Evolutionary conservation across 2,797 vertebrate genomes (phyloP).

Genomic region (Urosaurus nigricauda): DNA sequence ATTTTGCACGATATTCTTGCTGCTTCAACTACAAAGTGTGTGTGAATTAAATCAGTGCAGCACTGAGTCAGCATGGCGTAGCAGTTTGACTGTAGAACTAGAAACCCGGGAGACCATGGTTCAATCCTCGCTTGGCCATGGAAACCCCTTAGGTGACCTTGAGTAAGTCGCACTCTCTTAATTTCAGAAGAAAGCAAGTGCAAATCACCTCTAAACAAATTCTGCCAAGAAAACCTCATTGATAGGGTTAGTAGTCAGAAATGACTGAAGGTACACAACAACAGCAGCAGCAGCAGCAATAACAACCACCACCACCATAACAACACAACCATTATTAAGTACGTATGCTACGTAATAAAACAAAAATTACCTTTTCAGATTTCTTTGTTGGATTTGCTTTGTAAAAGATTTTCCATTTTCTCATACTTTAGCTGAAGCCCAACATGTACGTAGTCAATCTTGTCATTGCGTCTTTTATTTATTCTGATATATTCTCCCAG

Average conservation of each 20-base stretch:
- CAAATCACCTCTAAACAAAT: no score
- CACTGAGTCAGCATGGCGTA: not conserved
- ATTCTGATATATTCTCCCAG: constrained; percentile 58
- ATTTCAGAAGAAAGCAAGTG: no score
- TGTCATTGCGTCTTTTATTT: constrained; percentile 64
- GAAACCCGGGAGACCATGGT: no score
- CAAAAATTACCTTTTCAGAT: not conserved
- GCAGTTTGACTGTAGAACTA: no score
- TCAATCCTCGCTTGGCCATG: no score
- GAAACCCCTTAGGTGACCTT: no score
- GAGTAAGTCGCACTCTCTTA: no score
- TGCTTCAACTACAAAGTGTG: not conserved
- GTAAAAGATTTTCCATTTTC: constrained; percentile 60
- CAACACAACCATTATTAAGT: not conserved
- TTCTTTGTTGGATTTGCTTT: not conserved
- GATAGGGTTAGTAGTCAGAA: no score
- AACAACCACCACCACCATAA: no score
- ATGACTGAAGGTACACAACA: not conserved
- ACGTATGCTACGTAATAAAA: not conserved
- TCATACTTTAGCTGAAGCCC: constrained; percentile 65
- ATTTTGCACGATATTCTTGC: not conserved
- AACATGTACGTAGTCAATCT: constrained; percentile 57
- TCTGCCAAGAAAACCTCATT: no score
- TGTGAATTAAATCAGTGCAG: not conserved
- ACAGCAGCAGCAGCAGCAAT: no score